Conservation (phyloP, 1,140 invertebrate species). For the Hycleus phaleratus region DNA sequence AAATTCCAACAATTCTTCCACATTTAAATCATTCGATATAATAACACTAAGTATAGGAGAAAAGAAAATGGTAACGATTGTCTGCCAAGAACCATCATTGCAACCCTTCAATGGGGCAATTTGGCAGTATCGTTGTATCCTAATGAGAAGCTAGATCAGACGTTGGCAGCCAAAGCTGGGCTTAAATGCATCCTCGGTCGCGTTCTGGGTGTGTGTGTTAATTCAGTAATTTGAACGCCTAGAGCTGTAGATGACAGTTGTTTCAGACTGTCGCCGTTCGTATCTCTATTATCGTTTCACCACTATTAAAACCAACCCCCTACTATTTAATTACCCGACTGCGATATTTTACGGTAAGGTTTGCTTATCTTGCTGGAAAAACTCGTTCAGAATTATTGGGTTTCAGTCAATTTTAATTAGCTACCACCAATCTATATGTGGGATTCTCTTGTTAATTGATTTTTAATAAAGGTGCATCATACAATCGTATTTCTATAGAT, state of each 20-base stretch:
- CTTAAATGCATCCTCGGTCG: conserved; percentile 1
- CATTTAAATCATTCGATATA: too few relatives aligned
- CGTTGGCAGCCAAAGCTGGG: neutral
- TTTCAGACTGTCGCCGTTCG: conserved; percentile 6
- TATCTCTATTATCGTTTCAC: conserved; percentile 1
- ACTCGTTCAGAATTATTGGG: too few relatives aligned
- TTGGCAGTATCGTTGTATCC: neutral
- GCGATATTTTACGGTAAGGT: conserved; percentile 1
- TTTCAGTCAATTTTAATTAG: too few relatives aligned
- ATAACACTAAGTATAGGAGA: too few relatives aligned
- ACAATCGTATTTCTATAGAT: too few relatives aligned
- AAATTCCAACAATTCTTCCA: too few relatives aligned
- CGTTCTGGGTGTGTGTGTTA: neutral
- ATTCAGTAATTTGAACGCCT: conserved; percentile 12
- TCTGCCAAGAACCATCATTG: too few relatives aligned
- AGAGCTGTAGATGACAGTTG: conserved; percentile 8
- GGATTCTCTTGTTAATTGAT: too few relatives aligned
- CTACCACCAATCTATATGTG: too few relatives aligned
- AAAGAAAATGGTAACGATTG: too few relatives aligned
- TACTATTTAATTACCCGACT: conserved; percentile 1
- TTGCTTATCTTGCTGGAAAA: too few relatives aligned
- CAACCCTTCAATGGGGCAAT: conserved; percentile 2
- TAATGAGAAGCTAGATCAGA: conserved; percentile 1
- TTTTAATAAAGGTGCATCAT: too few relatives aligned
- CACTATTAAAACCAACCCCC: neutral